Evolutionary conservation across 2,888 invertebrate species (phyloP), one percentile per base, ranked within the genome.

Genomic region (Tiliacea aurago): DNA sequence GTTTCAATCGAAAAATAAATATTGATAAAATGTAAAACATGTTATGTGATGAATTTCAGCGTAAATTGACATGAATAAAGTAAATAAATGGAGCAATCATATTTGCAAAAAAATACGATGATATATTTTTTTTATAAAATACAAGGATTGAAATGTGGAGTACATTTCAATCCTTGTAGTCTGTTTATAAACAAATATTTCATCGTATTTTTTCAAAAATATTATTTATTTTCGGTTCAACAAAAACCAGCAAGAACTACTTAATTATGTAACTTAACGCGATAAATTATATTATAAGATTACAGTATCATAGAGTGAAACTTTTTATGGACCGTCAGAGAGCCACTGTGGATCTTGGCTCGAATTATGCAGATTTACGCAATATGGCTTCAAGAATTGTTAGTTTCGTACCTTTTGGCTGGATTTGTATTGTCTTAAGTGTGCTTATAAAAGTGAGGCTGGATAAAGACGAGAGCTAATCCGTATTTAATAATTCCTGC

Each of bases 291-390:
- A 61, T 51, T 72, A 70, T 33, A 51, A 53, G 4, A 70, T 66
- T 71, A 76, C 33, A 73, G 73, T 71, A 71, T 66, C 61, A 76
- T 86, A 85, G 84, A 84, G 74, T 77, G 65, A 81, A 87, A 79
- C 78, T 67, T 78, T 84, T 88, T 87, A 86, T 86, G 67, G 81
- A 78, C 79, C 83, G 73, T 70, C 47, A 33, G 81, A 86, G 82
- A 86, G 71, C 61, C 64, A 72, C 73, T 41, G 53, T 69, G 67
- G 73, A 71, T 76, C 82, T 63, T 53, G 43, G 53, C 76, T 80
- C 58, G 71, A 80, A 78, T 83, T 77, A 78, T 74, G 79, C 78
- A 84, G 86, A 86, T 84, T 87, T 84, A 87, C 86, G 75, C 70
- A 67, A 83, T 63, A 72, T 76, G 67, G 72, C 73, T 81, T 56